phyloP scores from a whole-genome alignment of 1,140 invertebrate species.

The Drosophila melanica region DNA sequence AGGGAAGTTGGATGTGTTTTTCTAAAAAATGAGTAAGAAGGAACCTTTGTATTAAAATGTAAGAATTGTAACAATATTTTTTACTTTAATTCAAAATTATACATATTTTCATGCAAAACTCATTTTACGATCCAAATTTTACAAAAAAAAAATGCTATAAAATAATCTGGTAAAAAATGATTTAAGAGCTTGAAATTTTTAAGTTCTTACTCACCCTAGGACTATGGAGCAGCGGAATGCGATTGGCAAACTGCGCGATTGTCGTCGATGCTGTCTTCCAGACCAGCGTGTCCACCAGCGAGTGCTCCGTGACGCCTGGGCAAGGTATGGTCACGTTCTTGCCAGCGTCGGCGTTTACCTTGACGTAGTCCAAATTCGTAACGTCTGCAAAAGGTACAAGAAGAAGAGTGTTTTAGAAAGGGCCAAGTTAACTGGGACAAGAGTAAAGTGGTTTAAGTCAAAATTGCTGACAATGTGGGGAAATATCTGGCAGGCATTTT shows the following conservation, averaged over 20 bases:
- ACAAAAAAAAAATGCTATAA: too few relatives aligned
- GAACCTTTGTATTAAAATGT: too few relatives aligned
- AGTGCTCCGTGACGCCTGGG: conserved; percentile 88
- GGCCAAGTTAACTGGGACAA: conserved; percentile 13
- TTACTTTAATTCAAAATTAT: too few relatives aligned
- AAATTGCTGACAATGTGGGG: conserved; percentile 41
- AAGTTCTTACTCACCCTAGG: conserved; percentile 72
- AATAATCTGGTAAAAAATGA: too few relatives aligned
- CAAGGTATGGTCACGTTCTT: conserved; percentile 87
- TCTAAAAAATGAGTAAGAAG: too few relatives aligned
- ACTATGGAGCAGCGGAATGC: conserved; percentile 82
- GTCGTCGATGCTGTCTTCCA: conserved; percentile 85
- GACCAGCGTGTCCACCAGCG: conserved; percentile 87
- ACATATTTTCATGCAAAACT: too few relatives aligned
- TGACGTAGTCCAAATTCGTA: conserved; percentile 85
- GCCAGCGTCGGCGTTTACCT: conserved; percentile 87
- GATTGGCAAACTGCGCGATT: conserved; percentile 83
- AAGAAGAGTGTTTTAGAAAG: neutral
- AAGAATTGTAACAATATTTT: too few relatives aligned
- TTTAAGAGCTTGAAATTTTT: neutral
- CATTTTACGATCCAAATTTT: too few relatives aligned
- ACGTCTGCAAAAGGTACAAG: conserved; percentile 83
- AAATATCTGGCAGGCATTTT: conserved; percentile 73
- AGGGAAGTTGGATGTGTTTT: too few relatives aligned
- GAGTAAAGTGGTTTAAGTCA: conserved; percentile 55